Evolutionary conservation across 2,113 vertebrate species (phyloP).

Genomic region (Pseudopodoces humilis): DNA sequence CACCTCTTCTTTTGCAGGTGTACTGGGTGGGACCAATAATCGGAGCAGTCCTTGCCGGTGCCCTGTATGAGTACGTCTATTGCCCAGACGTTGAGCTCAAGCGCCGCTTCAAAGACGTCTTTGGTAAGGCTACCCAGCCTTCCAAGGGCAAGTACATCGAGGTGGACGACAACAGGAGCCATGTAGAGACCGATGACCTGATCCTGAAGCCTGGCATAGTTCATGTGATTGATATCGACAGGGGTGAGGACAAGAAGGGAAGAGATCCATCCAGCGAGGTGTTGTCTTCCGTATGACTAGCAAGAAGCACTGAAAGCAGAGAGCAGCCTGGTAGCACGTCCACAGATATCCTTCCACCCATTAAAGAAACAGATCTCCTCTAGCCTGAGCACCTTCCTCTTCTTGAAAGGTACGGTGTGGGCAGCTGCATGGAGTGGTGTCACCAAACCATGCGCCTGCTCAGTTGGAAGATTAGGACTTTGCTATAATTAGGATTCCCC

Average conservation of each 20-base stretch:
- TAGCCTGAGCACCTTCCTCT: conserved; percentile 42
- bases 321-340: conserved; percentile 71
- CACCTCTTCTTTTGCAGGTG: conserved; percentile 70
- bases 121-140: conserved; percentile 78
- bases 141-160: conserved; percentile 85
- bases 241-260: conserved; percentile 81
- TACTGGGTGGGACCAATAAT: conserved; percentile 93
- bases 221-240: conserved; percentile 79
- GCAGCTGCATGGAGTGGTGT: background rate
- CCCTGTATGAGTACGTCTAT: conserved; percentile 90
- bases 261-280: conserved; percentile 83
- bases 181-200: conserved; percentile 79
- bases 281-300: conserved; percentile 93
- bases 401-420: background rate
- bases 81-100: conserved; percentile 87
- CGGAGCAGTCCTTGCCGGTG: conserved; percentile 85
- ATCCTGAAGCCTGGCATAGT: conserved; percentile 79
- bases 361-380: conserved; percentile 84
- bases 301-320: conserved; percentile 83
- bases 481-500: conserved; percentile 24
- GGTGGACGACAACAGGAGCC: conserved; percentile 80
- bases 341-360: conserved; percentile 71
- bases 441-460: background rate
- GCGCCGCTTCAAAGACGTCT: conserved; percentile 80
- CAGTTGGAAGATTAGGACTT: conserved; percentile 19